phyloP scores from a whole-genome alignment of 2,113 vertebrate species.

The Haemorhous mexicanus region DNA sequence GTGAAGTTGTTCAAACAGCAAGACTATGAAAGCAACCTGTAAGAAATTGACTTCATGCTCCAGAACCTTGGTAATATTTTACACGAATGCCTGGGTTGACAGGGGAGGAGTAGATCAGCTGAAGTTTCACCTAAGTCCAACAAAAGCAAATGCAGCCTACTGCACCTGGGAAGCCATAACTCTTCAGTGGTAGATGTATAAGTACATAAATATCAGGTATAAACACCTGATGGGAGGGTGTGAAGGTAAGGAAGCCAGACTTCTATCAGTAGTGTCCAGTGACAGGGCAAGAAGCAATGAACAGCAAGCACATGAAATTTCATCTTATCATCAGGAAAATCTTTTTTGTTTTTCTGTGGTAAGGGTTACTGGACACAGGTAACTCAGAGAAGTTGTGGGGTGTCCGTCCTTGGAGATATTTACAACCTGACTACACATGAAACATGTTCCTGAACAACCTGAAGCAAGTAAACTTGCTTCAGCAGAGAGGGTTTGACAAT shows the following conservation, averaged over 20 bases:
- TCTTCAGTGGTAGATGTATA: background rate
- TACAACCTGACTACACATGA: background rate
- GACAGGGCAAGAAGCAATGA: background rate
- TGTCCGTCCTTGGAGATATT: background rate
- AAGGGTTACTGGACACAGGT: background rate
- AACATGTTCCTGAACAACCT: background rate
- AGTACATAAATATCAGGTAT: background rate
- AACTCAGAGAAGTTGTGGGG: background rate
- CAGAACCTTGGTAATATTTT: background rate
- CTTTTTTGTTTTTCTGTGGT: background rate
- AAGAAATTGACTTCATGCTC: background rate
- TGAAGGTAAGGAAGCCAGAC: background rate
- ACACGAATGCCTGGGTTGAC: background rate
- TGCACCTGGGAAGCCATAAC: background rate
- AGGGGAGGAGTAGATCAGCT: background rate
- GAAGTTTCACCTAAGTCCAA: background rate
- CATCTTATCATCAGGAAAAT: background rate
- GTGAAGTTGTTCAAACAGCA: background rate
- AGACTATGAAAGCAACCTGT: background rate
- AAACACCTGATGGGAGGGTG: background rate
- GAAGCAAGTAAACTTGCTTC: background rate
- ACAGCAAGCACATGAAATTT: background rate
- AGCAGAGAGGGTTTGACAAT: background rate
- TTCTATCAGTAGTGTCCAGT: background rate
- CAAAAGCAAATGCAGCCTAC: background rate